phyloP scores from a whole-genome alignment of 2,113 vertebrate species.

The Delphinapterus leucas region DNA sequence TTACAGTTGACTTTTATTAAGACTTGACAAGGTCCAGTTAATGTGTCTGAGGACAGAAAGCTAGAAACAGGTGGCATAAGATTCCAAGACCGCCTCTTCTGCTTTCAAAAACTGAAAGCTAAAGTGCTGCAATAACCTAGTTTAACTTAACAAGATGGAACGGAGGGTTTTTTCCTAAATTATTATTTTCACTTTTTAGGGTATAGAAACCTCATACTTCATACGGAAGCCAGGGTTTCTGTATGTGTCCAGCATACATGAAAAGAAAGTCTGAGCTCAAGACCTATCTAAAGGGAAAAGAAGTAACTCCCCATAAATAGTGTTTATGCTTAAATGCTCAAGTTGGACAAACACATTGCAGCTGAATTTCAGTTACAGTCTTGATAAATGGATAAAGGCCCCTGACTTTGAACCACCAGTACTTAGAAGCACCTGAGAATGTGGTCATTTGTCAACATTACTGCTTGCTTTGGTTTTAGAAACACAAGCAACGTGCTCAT shows the following conservation, averaged over 20 bases:
- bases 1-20: neutral
- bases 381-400: constrained; percentile 54
- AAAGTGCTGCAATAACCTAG: neutral
- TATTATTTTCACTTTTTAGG: constrained; percentile 33
- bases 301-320: constrained; percentile 32
- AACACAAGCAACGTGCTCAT: constrained; percentile 42
- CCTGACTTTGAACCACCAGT: constrained; percentile 59
- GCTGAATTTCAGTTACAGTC: constrained; percentile 47
- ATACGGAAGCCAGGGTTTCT: neutral
- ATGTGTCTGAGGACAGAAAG: neutral
- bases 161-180: neutral
- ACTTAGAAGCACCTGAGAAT: constrained; percentile 58
- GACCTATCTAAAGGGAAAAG: constrained; percentile 23
- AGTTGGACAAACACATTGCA: constrained; percentile 44
- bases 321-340: constrained; percentile 45
- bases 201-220: neutral
- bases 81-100: neutral
- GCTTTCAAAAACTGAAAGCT: neutral
- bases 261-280: neutral
- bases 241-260: neutral
- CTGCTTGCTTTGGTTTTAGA: constrained; percentile 57
- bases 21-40: constrained; percentile 3
- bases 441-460: constrained; percentile 64
- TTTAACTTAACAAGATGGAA: constrained; percentile 16
- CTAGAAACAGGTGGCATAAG: neutral